Base-by-base conservation (phyloP, 2,888 invertebrate species). In the Drosophila picticornis region DNA sequence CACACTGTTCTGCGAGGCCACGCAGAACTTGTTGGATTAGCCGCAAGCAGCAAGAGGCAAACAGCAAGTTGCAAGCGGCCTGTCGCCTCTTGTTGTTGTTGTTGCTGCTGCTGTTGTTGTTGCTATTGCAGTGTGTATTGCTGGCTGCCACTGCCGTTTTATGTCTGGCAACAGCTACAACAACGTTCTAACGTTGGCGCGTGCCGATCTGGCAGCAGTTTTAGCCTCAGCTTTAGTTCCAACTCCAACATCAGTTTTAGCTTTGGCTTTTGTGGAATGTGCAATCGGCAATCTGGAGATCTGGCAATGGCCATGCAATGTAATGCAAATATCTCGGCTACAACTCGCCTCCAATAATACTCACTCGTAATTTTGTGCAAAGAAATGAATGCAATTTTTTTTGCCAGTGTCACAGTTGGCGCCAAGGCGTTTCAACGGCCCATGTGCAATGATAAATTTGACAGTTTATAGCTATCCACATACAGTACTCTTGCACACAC, bases 361-460 rank as follows among this genome's bases (percentile, higher is more conserved):
- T 68, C 56, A 65, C 66, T 81, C 84, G 78, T 81, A 83, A 84
- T 84, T 81, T 81, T 77, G 68, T 80, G 83, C 75, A 72, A 85
- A 88, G 88, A 91, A 81, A 90, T 90, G 83, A 84, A 87, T 90
- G 82, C 84, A 83, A 91, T 85, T 88, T 83, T 83, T 65, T 83
- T 65, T 64, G 78, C 83, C 75, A 80, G 80, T 91, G 90, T 90
- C 92, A 90, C 80, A 86, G 83, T 81, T 91, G 91, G 92, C 91
- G 91, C 91, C 91, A 91, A 91, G 90, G 83, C 88, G 88, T 85
- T 88, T 75, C 80, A 83, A 57, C 79, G 79, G 73, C 65, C 81
- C 78, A 80, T 81, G 75, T 67, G 76, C 83, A 84, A 88, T 91
- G 92, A 91, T 91, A 91, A 91, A 91, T 91, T 91, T 90, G 88